Conservation (phyloP, 1,140 invertebrate genomes). For the Phymastichus coffea region DNA sequence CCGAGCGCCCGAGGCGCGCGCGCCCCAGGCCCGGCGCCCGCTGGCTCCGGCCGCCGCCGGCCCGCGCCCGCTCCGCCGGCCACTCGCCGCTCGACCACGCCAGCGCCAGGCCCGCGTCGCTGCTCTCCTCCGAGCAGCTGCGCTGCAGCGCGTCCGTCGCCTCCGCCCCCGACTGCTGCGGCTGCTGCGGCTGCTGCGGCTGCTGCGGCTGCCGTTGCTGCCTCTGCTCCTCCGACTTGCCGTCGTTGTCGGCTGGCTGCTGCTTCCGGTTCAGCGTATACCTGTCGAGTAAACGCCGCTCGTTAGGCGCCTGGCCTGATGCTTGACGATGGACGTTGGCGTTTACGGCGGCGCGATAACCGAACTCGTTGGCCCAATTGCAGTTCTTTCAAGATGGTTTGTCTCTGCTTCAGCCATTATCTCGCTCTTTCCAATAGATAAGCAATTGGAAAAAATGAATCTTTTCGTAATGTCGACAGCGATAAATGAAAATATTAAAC, state of each 20-base stretch:
- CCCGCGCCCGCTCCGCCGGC: slow-evolving; percentile 35
- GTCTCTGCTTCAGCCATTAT: no score
- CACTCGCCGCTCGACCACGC: slow-evolving; percentile 32
- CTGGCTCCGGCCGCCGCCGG: slow-evolving; percentile 21
- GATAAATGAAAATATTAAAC: no score
- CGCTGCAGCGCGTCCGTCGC: slow-evolving; percentile 3
- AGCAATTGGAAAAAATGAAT: no score
- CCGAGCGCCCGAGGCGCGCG: slow-evolving; percentile 56
- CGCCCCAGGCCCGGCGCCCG: slow-evolving; percentile 27
- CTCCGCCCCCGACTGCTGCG: not conserved
- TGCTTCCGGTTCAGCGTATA: no score
- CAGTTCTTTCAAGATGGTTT: no score
- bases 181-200: not conserved
- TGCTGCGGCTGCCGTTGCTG: not conserved
- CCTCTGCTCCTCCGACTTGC: not conserved
- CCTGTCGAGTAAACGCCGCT: no score
- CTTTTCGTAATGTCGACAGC: no score
- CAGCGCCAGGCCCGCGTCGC: slow-evolving; percentile 40
- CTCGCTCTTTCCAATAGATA: no score
- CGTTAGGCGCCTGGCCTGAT: no score
- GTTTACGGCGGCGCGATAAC: no score
- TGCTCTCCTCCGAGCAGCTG: slow-evolving; percentile 44
- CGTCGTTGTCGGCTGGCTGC: not conserved
- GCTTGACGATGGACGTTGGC: no score
- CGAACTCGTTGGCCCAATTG: not conserved